Percentiles rank a stretch among this genome's conserved stretches.
Evolutionary conservation across 2,888 invertebrate genomes (phyloP).

Genomic region (Gymnoscelis rufifasciata): DNA sequence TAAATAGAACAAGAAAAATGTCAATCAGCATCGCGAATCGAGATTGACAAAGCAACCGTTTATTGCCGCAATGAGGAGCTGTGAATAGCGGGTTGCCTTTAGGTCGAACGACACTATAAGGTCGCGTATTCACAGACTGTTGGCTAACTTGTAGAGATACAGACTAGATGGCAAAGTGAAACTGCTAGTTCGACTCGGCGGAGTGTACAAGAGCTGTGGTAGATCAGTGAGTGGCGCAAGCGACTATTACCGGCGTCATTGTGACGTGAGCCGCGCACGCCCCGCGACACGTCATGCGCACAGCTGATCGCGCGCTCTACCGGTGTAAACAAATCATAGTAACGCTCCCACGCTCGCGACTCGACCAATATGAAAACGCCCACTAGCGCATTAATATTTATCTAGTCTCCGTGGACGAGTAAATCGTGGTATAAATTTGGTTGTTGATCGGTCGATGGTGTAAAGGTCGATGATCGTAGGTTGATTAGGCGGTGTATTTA

Average conservation of each 20-base stretch:
- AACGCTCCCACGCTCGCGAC: slow-evolving; percentile 58
- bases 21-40: slow-evolving; percentile 21
- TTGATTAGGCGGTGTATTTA: slow-evolving; percentile 21
- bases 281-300: slow-evolving; percentile 49
- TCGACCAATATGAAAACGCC: slow-evolving; percentile 31
- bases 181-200: not conserved
- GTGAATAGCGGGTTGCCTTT: slow-evolving; percentile 10
- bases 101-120: no score
- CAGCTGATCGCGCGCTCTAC: slow-evolving; percentile 67
- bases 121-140: no score
- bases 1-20: slow-evolving; percentile 15
- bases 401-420: slow-evolving; percentile 23
- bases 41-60: slow-evolving; percentile 27
- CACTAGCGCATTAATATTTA: slow-evolving; percentile 37
- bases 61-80: slow-evolving; percentile 23
- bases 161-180: no score
- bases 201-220: not conserved
- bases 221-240: slow-evolving; percentile 1
- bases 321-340: slow-evolving; percentile 74
- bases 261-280: slow-evolving; percentile 43
- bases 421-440: slow-evolving; percentile 19
- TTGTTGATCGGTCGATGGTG: slow-evolving; percentile 8
- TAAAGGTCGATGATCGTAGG: slow-evolving; percentile 11
- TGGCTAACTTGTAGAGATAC: no score
- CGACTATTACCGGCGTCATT: slow-evolving; percentile 34